Conservation (phyloP, 53 echinoderm and acorn worm genomes). For the Glandiceps talaboti region DNA sequence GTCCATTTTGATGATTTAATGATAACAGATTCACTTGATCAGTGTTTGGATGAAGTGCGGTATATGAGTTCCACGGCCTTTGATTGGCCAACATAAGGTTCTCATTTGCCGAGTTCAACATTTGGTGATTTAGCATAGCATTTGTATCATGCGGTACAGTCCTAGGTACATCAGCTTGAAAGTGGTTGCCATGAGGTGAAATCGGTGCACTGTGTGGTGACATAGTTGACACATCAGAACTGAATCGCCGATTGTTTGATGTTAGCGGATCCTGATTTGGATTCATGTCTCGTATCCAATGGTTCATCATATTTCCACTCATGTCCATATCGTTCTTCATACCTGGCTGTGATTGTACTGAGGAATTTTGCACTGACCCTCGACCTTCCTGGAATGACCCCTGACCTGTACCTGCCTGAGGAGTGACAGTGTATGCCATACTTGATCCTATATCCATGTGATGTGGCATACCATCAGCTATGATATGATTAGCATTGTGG, state of each 20-base stretch:
- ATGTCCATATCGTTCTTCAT: neutral
- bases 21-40: neutral
- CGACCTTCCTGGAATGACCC: slow-evolving; percentile 1
- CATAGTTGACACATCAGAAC: slow-evolving; percentile 12
- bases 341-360: neutral
- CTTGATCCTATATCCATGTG: neutral
- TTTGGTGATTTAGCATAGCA: neutral
- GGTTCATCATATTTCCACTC: neutral
- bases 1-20: neutral
- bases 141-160: neutral
- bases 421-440: neutral
- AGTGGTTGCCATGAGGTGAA: slow-evolving; percentile 22
- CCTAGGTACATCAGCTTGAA: neutral
- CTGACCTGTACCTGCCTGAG: neutral
- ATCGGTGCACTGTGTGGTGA: slow-evolving; percentile 33
- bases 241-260: neutral
- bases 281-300: neutral
- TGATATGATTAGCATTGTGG: neutral
- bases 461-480: neutral
- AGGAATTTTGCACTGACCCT: neutral
- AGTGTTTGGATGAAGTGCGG: neutral
- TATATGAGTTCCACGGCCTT: neutral
- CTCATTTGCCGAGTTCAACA: neutral
- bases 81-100: neutral
- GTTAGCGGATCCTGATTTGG: neutral